Conservation (phyloP, 1,140 invertebrate species). For the Aphidius gifuensis region DNA sequence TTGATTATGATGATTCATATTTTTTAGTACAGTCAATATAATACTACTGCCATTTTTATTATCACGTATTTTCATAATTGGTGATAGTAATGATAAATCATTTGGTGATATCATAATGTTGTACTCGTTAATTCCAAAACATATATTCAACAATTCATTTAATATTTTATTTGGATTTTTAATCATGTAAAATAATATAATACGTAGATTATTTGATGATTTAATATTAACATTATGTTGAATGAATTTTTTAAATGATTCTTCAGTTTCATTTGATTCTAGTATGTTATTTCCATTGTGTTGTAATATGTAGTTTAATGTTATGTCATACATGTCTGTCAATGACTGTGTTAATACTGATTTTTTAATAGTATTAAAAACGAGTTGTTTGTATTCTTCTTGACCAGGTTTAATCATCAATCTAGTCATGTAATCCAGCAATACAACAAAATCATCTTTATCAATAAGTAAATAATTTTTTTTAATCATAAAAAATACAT, state of each 20-base stretch:
- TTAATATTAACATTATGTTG: conserved; percentile 31
- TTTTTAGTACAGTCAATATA: conserved; percentile 5
- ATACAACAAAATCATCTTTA: conserved; percentile 29
- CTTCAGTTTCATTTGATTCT: conserved; percentile 28
- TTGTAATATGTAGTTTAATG: conserved; percentile 37
- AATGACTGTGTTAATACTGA: conserved; percentile 28
- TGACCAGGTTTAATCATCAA: conserved; percentile 23
- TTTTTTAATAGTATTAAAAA: conserved; percentile 25
- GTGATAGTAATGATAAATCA: conserved; percentile 33
- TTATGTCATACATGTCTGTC: conserved; percentile 31
- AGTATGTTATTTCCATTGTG: conserved; percentile 34
- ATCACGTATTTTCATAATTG: conserved; percentile 35
- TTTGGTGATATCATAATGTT: conserved; percentile 32
- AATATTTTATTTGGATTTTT: conserved; percentile 37
- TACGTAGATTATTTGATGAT: conserved; percentile 25
- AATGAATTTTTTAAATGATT: conserved; percentile 38
- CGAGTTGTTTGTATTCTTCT: conserved; percentile 29
- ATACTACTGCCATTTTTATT: conserved; percentile 26
- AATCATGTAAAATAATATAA: conserved; percentile 37
- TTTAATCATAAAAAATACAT: conserved; percentile 30
- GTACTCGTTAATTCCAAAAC: conserved; percentile 35
- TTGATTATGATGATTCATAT: conserved; percentile 28
- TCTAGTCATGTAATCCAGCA: conserved; percentile 39
- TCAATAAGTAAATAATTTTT: conserved; percentile 23
- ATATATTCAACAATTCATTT: conserved; percentile 36